Conservation (phyloP, 2,888 invertebrate species). For the Noctuana brunneofusca region DNA sequence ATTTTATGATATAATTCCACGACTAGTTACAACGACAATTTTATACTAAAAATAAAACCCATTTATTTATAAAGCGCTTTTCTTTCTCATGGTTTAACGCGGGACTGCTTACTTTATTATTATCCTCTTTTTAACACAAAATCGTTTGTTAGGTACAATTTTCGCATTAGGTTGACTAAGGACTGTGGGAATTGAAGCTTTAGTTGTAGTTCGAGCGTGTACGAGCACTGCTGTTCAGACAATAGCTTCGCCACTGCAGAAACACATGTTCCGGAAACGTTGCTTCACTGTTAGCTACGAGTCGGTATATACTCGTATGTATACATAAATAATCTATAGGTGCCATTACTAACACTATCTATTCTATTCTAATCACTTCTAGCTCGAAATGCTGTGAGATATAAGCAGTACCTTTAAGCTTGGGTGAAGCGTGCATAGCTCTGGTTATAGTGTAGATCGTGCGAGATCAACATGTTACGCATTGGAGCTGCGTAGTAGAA, state of each 20-base stretch:
- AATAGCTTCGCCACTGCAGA: slow-evolving; percentile 28
- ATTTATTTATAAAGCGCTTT: background rate
- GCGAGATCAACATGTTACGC: too few species aligned
- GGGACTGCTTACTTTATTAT: background rate
- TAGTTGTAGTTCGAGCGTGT: slow-evolving; percentile 22
- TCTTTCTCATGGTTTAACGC: background rate
- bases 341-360: background rate
- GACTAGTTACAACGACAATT: background rate
- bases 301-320: background rate
- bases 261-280: slow-evolving; percentile 29
- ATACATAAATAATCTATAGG: background rate
- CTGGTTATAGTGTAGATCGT: too few species aligned
- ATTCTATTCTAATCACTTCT: too few species aligned
- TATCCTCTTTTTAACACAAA: background rate
- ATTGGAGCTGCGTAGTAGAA: too few species aligned
- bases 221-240: slow-evolving; percentile 26
- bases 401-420: too few species aligned
- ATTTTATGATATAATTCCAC: background rate
- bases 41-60: background rate
- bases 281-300: slow-evolving; percentile 17
- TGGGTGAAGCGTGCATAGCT: too few species aligned
- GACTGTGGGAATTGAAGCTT: slow-evolving; percentile 12
- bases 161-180: slow-evolving; percentile 16
- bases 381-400: too few species aligned
- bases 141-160: slow-evolving; percentile 3